These are phyloP conservation scores for Spodoptera picta DNA, from an alignment of 2,888 invertebrate species.

Conservation along the genomic window DNA sequence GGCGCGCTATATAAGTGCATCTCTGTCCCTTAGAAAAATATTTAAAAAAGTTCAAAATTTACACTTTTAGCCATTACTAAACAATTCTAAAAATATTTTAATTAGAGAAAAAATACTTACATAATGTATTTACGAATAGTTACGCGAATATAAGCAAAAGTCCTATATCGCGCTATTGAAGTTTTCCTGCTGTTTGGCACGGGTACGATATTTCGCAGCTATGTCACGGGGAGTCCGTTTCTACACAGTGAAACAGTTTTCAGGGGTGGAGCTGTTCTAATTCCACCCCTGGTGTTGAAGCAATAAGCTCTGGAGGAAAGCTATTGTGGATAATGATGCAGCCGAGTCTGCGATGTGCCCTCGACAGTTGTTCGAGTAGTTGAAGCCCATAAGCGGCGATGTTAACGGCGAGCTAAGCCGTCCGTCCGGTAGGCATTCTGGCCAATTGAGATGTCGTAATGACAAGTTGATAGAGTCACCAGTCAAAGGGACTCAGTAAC, in stretches of 20 bases:
- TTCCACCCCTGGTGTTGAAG: slow-evolving; percentile 37
- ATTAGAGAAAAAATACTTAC: neutral
- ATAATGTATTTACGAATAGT: neutral
- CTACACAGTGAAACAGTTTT: slow-evolving; percentile 57
- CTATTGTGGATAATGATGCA: slow-evolving; percentile 50
- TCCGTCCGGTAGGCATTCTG: slow-evolving; percentile 32
- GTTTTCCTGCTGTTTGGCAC: slow-evolving; percentile 32
- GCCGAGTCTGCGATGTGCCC: slow-evolving; percentile 37
- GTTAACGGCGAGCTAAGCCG: slow-evolving; percentile 30
- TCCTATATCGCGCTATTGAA: slow-evolving; percentile 47
- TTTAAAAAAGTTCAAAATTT: slow-evolving; percentile 9
- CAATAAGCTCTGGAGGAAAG: slow-evolving; percentile 38
- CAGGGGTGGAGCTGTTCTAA: slow-evolving; percentile 47
- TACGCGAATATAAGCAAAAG: slow-evolving; percentile 16
- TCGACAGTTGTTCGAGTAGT: slow-evolving; percentile 38
- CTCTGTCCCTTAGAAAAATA: slow-evolving; percentile 29
- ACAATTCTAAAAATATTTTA: neutral
- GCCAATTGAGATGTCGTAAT: slow-evolving; percentile 34
- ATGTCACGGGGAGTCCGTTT: slow-evolving; percentile 50
- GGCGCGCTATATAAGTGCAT: slow-evolving; percentile 26
- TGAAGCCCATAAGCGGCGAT: slow-evolving; percentile 36
- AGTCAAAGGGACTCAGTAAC: slow-evolving; percentile 46
- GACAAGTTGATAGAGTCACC: slow-evolving; percentile 38
- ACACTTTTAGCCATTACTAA: slow-evolving; percentile 7
- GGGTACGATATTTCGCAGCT: neutral